phyloP scores from a whole-genome alignment of 2,113 vertebrate genomes.

The Prietella phreatophila region DNA sequence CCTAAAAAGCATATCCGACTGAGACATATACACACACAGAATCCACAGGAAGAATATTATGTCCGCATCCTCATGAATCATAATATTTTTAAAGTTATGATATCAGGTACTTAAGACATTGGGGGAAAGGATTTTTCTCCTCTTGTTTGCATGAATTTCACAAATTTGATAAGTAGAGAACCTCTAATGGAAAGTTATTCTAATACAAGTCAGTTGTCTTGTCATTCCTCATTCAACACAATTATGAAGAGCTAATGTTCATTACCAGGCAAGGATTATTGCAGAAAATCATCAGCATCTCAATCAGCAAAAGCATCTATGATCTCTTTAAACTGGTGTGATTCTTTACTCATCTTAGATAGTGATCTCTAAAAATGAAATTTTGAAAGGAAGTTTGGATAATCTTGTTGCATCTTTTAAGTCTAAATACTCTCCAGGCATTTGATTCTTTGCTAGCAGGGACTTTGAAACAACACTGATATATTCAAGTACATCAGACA shows the following conservation, averaged over 20 bases:
- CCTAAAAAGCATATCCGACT: conserved; percentile 12
- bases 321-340: conserved; percentile 6
- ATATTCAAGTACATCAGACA: conserved; percentile 43
- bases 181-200: neutral
- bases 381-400: conserved; percentile 27
- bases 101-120: neutral
- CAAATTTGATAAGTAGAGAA: neutral
- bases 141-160: neutral
- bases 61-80: neutral
- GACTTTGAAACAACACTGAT: conserved; percentile 33
- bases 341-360: conserved; percentile 6
- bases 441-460: conserved; percentile 30
- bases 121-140: too few relatives aligned
- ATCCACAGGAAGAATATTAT: conserved; percentile 25
- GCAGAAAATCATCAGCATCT: neutral
- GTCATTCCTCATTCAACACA: conserved; percentile 4
- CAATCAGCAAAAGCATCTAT: conserved; percentile 21
- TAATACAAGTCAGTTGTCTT: neutral
- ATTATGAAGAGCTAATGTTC: conserved; percentile 4
- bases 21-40: conserved; percentile 28
- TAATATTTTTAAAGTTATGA: neutral
- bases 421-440: conserved; percentile 23
- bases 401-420: conserved; percentile 32
- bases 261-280: conserved; percentile 8
- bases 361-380: conserved; percentile 6